Conservation (phyloP, 2,113 vertebrate species). For the Anarhynchus alexandrinus region DNA sequence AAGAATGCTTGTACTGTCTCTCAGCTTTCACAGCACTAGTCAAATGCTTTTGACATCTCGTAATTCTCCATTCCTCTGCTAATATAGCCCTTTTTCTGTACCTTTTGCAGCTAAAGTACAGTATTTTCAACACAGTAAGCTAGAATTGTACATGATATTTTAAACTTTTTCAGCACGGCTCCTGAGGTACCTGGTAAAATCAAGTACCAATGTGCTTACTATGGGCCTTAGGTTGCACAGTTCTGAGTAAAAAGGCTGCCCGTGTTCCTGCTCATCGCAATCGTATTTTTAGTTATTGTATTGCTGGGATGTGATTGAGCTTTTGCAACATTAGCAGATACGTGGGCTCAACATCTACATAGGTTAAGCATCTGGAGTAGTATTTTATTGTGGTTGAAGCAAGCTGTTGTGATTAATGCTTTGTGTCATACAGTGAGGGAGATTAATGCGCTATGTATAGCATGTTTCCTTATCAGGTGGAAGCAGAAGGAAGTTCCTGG, state of each 20-base stretch:
- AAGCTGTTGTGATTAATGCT: background rate
- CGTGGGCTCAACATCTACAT: background rate
- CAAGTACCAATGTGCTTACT: background rate
- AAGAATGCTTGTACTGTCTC: background rate
- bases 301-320: background rate
- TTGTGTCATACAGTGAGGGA: background rate
- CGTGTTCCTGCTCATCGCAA: background rate
- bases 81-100: background rate
- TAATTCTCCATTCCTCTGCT: background rate
- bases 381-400: background rate
- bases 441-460: background rate
- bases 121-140: background rate
- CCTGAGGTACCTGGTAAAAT: background rate
- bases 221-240: background rate
- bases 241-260: background rate
- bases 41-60: background rate
- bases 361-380: background rate
- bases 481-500: background rate
- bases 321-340: conserved; percentile 5
- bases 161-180: background rate
- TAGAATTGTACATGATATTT: background rate
- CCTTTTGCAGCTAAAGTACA: background rate
- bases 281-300: background rate
- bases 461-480: background rate
- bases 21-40: background rate